These are phyloP conservation scores for Euleptes europaea DNA, from an alignment of 2,113 vertebrate genomes.

Conservation along the genomic window DNA sequence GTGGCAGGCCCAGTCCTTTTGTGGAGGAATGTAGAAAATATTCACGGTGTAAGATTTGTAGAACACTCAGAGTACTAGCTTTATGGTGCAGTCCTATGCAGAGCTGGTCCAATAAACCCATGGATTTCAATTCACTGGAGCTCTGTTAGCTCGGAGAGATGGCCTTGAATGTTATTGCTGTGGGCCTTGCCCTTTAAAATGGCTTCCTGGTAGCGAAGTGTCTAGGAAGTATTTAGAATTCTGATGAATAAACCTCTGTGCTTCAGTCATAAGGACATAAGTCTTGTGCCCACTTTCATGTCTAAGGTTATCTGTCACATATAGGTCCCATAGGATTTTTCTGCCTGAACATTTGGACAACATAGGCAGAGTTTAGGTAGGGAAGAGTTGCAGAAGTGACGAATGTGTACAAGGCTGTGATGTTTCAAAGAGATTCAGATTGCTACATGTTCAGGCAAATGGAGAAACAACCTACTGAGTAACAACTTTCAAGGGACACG, in stretches of 20 bases:
- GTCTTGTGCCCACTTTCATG: too few relatives aligned
- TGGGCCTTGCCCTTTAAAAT: too few relatives aligned
- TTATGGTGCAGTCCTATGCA: neutral
- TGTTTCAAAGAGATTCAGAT: neutral
- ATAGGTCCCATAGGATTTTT: neutral
- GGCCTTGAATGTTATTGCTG: too few relatives aligned
- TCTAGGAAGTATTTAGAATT: neutral
- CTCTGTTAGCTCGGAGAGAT: too few relatives aligned
- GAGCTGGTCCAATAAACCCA: too few relatives aligned
- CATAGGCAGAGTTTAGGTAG: neutral
- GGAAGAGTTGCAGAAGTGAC: neutral
- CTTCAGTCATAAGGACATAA: too few relatives aligned
- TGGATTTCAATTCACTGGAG: too few relatives aligned
- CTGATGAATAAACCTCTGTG: neutral
- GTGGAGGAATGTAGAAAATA: too few relatives aligned
- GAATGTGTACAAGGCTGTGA: neutral
- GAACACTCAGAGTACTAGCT: neutral
- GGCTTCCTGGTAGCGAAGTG: neutral
- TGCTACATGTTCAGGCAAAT: neutral
- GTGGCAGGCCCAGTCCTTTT: too few relatives aligned
- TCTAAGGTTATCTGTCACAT: too few relatives aligned
- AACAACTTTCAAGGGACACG: neutral
- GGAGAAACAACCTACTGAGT: neutral
- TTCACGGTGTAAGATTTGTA: neutral
- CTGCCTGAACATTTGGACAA: neutral